phyloP scores from a whole-genome alignment of 2,797 vertebrate genomes.

The Otus scops region DNA sequence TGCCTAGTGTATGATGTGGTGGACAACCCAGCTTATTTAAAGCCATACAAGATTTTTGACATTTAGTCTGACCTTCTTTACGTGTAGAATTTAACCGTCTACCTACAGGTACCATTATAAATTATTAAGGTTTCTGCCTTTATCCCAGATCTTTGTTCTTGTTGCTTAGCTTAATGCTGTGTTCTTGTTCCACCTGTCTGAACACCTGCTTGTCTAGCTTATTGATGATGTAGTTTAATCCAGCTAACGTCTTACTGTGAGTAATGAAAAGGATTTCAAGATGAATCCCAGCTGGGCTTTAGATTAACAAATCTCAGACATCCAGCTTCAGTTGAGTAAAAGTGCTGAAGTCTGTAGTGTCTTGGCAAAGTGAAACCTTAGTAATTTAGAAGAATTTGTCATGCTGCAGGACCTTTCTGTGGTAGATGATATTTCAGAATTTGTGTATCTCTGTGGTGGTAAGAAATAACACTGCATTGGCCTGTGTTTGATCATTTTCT shows the following conservation, averaged over 20 bases:
- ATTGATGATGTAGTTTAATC: background rate
- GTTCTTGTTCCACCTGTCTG: background rate
- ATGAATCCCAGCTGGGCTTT: background rate
- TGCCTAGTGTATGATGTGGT: background rate
- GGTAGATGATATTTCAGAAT: background rate
- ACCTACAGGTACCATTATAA: background rate
- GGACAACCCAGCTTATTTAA: background rate
- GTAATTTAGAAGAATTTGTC: background rate
- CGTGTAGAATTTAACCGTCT: background rate
- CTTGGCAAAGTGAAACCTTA: background rate
- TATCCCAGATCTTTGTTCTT: background rate
- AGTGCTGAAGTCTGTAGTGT: background rate
- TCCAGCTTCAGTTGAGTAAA: background rate
- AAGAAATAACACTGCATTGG: background rate
- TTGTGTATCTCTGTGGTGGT: background rate
- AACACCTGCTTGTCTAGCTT: background rate
- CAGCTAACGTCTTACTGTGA: background rate
- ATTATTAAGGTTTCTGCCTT: background rate
- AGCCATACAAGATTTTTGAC: background rate
- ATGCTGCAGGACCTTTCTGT: background rate
- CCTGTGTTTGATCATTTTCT: background rate
- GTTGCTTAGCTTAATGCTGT: background rate
- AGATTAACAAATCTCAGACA: background rate
- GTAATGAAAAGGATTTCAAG: background rate
- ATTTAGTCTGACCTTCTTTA: background rate